Conservation (phyloP, 2,888 invertebrate species). For the Cephus sareptanus region DNA sequence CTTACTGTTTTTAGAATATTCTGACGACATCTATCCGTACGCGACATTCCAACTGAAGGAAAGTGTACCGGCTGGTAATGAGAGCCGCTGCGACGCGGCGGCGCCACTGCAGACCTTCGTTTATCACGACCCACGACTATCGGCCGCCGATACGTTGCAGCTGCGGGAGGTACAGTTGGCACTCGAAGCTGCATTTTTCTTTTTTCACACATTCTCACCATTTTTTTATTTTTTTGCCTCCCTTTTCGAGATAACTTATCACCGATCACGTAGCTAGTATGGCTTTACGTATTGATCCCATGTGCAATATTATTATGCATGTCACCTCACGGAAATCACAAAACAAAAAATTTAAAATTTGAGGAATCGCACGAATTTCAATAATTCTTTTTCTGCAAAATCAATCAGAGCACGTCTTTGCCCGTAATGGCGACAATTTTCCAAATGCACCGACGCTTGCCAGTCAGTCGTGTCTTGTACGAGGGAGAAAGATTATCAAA, state of each 20-base stretch:
- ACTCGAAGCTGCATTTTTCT: neutral
- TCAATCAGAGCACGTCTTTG: neutral
- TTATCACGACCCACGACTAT: constrained; percentile 87
- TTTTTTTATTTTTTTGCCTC: neutral
- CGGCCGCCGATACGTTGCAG: constrained; percentile 81
- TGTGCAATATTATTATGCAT: neutral
- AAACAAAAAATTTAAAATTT: neutral
- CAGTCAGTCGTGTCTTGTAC: neutral
- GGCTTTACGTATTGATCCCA: neutral
- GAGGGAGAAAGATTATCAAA: neutral
- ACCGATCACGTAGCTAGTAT: neutral
- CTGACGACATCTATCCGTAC: constrained; percentile 93
- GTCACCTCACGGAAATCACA: neutral
- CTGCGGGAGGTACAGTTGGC: constrained; percentile 71
- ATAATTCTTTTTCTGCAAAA: neutral
- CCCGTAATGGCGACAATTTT: neutral
- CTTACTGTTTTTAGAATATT: constrained; percentile 76
- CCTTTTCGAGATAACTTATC: neutral
- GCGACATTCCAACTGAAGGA: constrained; percentile 85
- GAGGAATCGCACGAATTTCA: neutral
- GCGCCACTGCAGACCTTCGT: constrained; percentile 75
- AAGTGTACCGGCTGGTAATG: constrained; percentile 86
- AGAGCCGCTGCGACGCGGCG: constrained; percentile 83
- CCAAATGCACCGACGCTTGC: neutral
- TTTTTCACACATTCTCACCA: neutral